These are phyloP conservation scores for Scolopax bukidnonensis DNA, from an alignment of 2,797 vertebrate genomes.

Conservation along the genomic window DNA sequence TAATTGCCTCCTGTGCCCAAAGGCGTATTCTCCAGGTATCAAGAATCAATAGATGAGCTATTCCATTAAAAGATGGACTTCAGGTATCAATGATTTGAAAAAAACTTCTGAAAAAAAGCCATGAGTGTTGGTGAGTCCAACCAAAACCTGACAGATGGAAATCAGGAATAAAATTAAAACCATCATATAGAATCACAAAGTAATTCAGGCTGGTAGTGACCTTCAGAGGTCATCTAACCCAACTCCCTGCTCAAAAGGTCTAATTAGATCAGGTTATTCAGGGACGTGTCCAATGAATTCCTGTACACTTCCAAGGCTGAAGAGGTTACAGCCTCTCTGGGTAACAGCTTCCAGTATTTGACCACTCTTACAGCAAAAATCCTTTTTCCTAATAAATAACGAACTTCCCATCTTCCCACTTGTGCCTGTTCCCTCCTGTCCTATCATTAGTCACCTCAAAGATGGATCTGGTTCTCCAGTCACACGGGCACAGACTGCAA, in stretches of 20 bases:
- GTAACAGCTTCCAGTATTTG: background rate
- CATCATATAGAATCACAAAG: background rate
- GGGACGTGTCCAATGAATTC: background rate
- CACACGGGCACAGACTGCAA: accelerated
- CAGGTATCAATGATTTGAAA: background rate
- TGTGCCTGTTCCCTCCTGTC: background rate
- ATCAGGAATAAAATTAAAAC: background rate
- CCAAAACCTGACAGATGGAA: background rate
- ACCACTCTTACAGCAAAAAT: background rate
- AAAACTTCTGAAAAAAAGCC: background rate
- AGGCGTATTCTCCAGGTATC: background rate
- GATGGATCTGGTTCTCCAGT: background rate
- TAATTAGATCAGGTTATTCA: background rate
- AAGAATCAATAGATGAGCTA: background rate
- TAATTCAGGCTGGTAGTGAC: background rate
- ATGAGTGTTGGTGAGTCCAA: background rate
- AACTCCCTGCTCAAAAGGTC: background rate
- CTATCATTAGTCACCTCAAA: background rate
- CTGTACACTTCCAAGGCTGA: background rate
- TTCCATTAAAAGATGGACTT: background rate
- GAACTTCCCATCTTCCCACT: background rate
- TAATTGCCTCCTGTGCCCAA: background rate
- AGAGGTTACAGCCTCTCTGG: background rate
- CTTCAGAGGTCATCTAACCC: background rate
- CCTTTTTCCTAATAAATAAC: background rate